Evolutionary conservation across 1,140 invertebrate species (phyloP), one percentile per base, ranked within the genome.

Genomic region (Magallana gigas): DNA sequence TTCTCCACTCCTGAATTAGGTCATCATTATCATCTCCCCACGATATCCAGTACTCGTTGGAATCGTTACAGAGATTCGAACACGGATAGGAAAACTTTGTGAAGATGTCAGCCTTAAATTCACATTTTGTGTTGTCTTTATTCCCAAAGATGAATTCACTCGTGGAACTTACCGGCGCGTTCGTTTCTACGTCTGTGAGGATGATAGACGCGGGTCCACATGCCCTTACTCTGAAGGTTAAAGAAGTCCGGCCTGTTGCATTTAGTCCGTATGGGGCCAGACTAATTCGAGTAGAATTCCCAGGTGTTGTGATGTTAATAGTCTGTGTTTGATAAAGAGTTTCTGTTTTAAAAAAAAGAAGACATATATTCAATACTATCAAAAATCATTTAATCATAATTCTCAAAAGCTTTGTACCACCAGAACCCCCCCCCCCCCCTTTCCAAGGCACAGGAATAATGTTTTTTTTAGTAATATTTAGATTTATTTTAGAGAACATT

Each of bases 91-190:
- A 71, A 71, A 71, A 71, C 36, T 71, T 71, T 8, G 68, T 71
- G 9, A 11, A 71, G 68, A 23, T 71, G 8, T 71, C 6, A 29
- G 23, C 68, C 36, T 11, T 29, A 8, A 71, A 71, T 36, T 71
- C 68, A 23, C 68, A 71, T 71, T 71, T 71, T 71, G 68, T 71
- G 12, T 71, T 71, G 18, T 29, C 8, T 71, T 71, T 71, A 71
- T 71, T 36, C 36, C 68, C 68, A 71, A 71, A 71, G 18, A 71
- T 71, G 18, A 71, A 71, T 8, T 71, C 68, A 29, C 23, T 71
- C 23, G 23, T 71, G 8, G 11, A 11, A 29, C 8, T 71, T 18
- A 29, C 18, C 29, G 8, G n/a, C 1, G 36, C 36, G 36, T 48
- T 48, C 36, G 18, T 71, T 29, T 71, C 68, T 1, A 12, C 23